A percentile compares a stretch with the other conserved stretches of the same genome.
These are phyloP conservation scores for Stenodema calcarata DNA, from an alignment of 2,888 invertebrate species.

Conservation along the genomic window DNA sequence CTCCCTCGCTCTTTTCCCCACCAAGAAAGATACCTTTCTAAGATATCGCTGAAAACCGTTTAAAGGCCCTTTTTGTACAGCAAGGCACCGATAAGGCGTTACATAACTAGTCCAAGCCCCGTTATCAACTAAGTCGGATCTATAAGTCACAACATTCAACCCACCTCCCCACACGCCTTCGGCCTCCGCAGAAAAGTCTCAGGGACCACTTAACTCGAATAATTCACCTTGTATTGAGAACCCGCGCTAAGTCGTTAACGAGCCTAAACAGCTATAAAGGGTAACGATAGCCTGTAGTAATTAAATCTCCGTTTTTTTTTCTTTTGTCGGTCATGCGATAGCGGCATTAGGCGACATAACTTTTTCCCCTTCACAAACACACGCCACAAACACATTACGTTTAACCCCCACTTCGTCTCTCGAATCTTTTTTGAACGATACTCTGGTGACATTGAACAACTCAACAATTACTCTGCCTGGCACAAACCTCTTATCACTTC, in stretches of 20 bases:
- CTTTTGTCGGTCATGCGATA: constrained; percentile 37
- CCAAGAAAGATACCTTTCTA: not conserved
- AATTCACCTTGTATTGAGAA: constrained; percentile 29
- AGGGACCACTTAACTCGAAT: constrained; percentile 32
- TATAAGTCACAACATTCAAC: constrained; percentile 1
- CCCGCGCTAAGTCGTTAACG: constrained; percentile 35
- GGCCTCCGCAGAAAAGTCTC: not conserved
- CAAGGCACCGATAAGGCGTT: constrained; percentile 32
- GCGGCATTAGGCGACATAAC: constrained; percentile 30
- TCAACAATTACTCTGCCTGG: constrained; percentile 20
- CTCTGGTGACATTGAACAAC: constrained; percentile 39
- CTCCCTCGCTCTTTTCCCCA: not conserved
- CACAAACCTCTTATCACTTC: constrained; percentile 24
- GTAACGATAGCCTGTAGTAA: constrained; percentile 39
- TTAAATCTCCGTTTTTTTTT: constrained; percentile 33
- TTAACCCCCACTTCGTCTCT: not conserved
- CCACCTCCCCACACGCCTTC: not conserved
- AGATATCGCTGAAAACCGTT: constrained; percentile 21
- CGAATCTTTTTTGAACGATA: not conserved
- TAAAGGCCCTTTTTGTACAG: constrained; percentile 31
- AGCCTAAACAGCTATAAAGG: constrained; percentile 43
- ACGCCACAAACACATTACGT: constrained; percentile 41
- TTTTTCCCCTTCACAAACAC: constrained; percentile 19
- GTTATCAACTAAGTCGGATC: not conserved
- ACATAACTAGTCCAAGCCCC: not conserved